Base-by-base conservation (phyloP, 2,113 vertebrate species). In the Brachypteracias leptosomus region DNA sequence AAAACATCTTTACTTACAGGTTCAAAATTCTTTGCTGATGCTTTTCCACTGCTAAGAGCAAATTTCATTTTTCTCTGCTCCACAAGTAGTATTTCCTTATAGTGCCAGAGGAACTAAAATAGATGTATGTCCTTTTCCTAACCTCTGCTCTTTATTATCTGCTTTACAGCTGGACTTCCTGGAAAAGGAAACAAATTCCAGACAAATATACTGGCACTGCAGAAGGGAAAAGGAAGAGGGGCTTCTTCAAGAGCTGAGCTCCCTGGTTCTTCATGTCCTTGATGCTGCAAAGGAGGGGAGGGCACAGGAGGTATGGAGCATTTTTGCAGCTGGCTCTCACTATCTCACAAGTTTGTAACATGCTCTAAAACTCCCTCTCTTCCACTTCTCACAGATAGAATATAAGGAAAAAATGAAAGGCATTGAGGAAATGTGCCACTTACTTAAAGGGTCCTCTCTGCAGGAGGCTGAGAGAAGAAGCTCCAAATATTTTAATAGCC, bases 221-320 rank as follows among this genome's bases (percentile, higher is more conserved):
- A 99, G 98, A 97, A 97, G 96, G 20, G 91, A 96, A 49, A 97
- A 98, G 70, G 99, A 99, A 85, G 97, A 98, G 54, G 85, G 55
- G 65, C 94, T 99, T 66, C 94, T 99, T 84, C 97, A 84, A 47
- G 96, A 98, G 78, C 85, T 99, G 86, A 97, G 97, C 71, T 78
- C 58, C 18, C 88, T 98, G 11, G 70, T 98, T 28, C 95, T 88
- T 71, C 95, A 90, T 24, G 89, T 77, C 62, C 55, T 98, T 40
- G 96, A 96, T 5, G 46, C 82, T 44, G 82, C 80, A 62, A 78
- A 90, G 42, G 97, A 97, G 31, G 85, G 90, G 40, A 95, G 98
- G 78, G 83, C 88, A 35, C 92, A 90, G 77, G 94, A 98, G 98
- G 98, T 98, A 75, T 3, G 3, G 26, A 55, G 57, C 7, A 1